Evolutionary conservation across 2,797 vertebrate genomes (phyloP).

Genomic region (Chelon auratus): DNA sequence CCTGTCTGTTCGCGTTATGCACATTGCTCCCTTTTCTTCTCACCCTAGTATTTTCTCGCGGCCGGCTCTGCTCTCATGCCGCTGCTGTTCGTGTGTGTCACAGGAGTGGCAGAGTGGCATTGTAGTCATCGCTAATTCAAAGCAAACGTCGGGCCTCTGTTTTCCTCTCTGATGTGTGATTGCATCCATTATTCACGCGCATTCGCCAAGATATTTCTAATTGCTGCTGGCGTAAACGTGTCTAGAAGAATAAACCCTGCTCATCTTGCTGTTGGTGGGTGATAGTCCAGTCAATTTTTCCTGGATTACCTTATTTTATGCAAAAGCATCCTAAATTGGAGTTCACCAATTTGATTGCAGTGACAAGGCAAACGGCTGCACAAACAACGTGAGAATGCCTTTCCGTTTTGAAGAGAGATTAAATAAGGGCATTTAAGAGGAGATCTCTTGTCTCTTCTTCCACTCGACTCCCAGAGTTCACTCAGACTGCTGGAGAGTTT

Average conservation of each 20-base stretch:
- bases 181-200: constrained; percentile 59
- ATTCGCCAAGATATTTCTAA: constrained; percentile 40
- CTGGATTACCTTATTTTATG: neutral
- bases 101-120: constrained; percentile 30
- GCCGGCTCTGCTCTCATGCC: constrained; percentile 38
- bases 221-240: constrained; percentile 12
- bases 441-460: constrained; percentile 9
- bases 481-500: neutral
- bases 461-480: constrained; percentile 7
- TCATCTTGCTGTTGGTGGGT: neutral
- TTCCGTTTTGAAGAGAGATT: neutral
- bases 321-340: neutral
- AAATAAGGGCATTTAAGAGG: neutral
- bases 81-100: constrained; percentile 57
- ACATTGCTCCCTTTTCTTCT: constrained; percentile 48
- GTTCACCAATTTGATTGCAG: neutral
- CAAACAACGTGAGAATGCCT: no score
- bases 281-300: neutral
- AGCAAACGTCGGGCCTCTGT: constrained; percentile 48
- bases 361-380: neutral
- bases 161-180: constrained; percentile 43
- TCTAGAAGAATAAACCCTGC: neutral
- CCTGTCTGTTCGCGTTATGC: constrained; percentile 61
- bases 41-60: constrained; percentile 32
- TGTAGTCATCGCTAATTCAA: constrained; percentile 70